These are phyloP conservation scores for Murina feae DNA, from an alignment of 2,113 vertebrate genomes.

Conservation along the genomic window DNA sequence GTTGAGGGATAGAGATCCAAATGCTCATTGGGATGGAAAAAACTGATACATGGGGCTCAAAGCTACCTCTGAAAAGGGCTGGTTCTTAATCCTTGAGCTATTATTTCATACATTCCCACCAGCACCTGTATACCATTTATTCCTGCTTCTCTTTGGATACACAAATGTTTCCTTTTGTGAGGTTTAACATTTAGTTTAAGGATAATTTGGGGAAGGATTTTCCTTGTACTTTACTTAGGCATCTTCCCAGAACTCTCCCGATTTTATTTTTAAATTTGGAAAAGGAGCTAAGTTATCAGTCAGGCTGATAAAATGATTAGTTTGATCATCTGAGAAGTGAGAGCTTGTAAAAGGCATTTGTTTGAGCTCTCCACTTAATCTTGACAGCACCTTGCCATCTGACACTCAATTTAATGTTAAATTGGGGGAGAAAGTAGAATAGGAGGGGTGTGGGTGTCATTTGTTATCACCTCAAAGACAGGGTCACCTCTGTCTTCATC, in stretches of 20 bases:
- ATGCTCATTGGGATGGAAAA: not conserved
- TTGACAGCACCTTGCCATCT: constrained; percentile 5
- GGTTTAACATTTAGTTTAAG: not conserved
- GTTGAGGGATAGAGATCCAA: not conserved
- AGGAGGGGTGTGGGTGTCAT: not conserved
- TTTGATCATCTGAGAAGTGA: not conserved
- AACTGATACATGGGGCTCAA: not conserved
- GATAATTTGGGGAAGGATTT: not conserved
- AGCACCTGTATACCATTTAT: not conserved
- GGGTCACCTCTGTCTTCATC: not conserved
- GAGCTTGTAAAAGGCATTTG: not conserved
- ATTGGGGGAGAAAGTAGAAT: not conserved
- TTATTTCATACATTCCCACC: not conserved
- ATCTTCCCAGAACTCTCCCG: not conserved
- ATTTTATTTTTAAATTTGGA: constrained; percentile 1
- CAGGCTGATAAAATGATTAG: not conserved
- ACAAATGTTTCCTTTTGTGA: not conserved
- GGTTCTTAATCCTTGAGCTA: not conserved
- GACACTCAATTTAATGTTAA: constrained; percentile 12
- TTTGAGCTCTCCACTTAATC: constrained; percentile 5
- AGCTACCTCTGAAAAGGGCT: not conserved
- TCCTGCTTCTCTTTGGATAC: not conserved
- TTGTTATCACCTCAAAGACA: not conserved
- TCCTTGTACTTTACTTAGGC: not conserved
- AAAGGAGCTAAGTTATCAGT: not conserved